Base-by-base conservation (phyloP, 2,113 vertebrate genomes). In the Antennarius striatus region DNA sequence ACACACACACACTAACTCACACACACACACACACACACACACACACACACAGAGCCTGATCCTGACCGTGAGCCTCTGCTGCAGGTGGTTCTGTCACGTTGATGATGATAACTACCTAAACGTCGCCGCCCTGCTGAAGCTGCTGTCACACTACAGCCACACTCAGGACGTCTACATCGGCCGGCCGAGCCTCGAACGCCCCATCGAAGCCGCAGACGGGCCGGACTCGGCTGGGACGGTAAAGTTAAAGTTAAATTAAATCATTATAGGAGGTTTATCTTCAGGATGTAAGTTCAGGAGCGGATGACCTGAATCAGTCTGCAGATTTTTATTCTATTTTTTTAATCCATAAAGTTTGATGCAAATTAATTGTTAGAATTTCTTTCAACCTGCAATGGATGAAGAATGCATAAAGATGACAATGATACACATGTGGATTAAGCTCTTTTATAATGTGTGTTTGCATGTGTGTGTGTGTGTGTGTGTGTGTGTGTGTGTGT, bases 41-140 rank as follows among this genome's bases (percentile, higher is more conserved):
- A 14, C 6, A 12, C 6, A 32, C 39, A 5, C 16, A 48, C 1
- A 15, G 1, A 15, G 12, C 30, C 0, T 16, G 29, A 40, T 2
- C 0, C 46, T 56, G 22, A 80, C 32, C 1, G 9, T 11, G 0
- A 1, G 40, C 9, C 0, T 36, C 10, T 11, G 0, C 74, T 3
- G 0, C 75, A 98, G 96, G 85, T 98, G 96, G 96, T 97, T 98
- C 89, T 98, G 96, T 82, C 96, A 98, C 0, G 93, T 97, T 43
- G 96, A 98, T 0, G 96, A 98, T 3, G 96, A 98, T 61, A 98
- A 98, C 85, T 98, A 98, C 0, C 91, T 98, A 66, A 96, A 97
- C 0, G 87, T 93, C 4, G 73, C 77, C 56, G 87, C 82, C 2
- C 89, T 98, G 71, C 88, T 95, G 65, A 91, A 92, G 58, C 91